These are phyloP conservation scores for Trichogramma evanescens DNA, from an alignment of 2,888 invertebrate species.

Conservation along the genomic window DNA sequence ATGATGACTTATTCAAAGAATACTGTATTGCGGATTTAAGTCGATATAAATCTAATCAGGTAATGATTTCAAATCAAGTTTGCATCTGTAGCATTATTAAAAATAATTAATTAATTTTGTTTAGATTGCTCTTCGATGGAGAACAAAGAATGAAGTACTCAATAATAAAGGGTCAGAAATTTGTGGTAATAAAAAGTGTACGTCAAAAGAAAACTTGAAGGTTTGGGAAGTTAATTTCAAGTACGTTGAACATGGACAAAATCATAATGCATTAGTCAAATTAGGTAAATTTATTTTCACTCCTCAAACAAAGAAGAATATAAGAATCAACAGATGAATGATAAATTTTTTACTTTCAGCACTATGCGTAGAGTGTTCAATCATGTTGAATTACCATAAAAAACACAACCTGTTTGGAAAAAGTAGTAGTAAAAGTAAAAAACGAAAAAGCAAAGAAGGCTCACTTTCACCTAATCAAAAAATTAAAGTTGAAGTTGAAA, in stretches of 20 bases:
- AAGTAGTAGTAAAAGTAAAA: neutral
- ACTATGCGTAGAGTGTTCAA: constrained; percentile 10
- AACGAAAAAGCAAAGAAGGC: neutral
- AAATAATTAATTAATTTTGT: neutral
- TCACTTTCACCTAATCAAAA: neutral
- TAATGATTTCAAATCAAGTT: neutral
- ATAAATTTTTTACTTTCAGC: neutral
- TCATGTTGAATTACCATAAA: constrained; percentile 8
- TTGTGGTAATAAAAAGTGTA: constrained; percentile 12
- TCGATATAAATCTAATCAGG: constrained; percentile 5
- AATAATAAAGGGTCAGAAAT: constrained; percentile 15
- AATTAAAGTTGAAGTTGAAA: neutral
- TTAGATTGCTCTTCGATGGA: constrained; percentile 18
- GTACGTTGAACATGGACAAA: constrained; percentile 9
- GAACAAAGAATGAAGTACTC: constrained; percentile 17
- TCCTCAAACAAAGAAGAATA: neutral
- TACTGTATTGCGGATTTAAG: constrained; percentile 17
- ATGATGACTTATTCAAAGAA: constrained; percentile 17
- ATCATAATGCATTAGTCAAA: constrained; percentile 14
- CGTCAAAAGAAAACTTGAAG: constrained; percentile 1
- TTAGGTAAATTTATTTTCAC: constrained; percentile 1
- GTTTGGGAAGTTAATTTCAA: constrained; percentile 19
- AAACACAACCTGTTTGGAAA: neutral
- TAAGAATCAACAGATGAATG: neutral
- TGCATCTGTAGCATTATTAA: neutral